A percentile compares a stretch with the other conserved stretches of the same genome.
Conservation (phyloP, 1,140 invertebrate genomes). For the Lasioglossum baleicum region DNA sequence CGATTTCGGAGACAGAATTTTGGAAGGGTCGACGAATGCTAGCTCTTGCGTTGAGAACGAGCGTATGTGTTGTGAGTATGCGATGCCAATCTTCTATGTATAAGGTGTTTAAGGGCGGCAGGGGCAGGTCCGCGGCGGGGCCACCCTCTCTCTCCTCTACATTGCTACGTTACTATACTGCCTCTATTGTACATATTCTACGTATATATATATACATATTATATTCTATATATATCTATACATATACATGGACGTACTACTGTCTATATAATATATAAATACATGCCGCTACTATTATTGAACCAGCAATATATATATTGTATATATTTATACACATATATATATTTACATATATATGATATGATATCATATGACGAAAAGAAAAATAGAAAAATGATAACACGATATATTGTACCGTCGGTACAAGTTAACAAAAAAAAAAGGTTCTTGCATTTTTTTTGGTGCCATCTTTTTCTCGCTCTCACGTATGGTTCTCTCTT, state of each 20-base stretch:
- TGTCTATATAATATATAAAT: slow-evolving; percentile 61
- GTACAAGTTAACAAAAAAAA: slow-evolving; percentile 54
- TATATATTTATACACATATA: slow-evolving; percentile 65
- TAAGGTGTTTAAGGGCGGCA: slow-evolving; percentile 72
- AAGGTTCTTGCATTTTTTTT: slow-evolving; percentile 76
- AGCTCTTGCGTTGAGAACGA: slow-evolving; percentile 66
- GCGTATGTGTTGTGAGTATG: slow-evolving; percentile 68
- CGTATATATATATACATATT: slow-evolving; percentile 74
- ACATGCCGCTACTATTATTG: slow-evolving; percentile 35
- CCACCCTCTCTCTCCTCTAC: slow-evolving; percentile 77
- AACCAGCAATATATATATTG: slow-evolving; percentile 55
- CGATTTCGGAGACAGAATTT: background rate
- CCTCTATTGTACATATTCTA: slow-evolving; percentile 77
- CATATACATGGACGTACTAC: slow-evolving; percentile 67
- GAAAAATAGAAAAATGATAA: slow-evolving; percentile 45
- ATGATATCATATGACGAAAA: background rate
- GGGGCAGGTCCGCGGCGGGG: slow-evolving; percentile 74
- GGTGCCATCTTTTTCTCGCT: slow-evolving; percentile 82
- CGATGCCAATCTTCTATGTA: slow-evolving; percentile 71
- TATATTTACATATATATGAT: slow-evolving; percentile 59
- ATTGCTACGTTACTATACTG: slow-evolving; percentile 76
- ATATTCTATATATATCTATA: slow-evolving; percentile 68
- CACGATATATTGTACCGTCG: slow-evolving; percentile 59
- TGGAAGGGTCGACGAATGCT: slow-evolving; percentile 57
- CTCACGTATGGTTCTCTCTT: slow-evolving; percentile 83